phyloP scores from a whole-genome alignment of 1,140 invertebrate genomes.

The Leptinotarsa lineolata region DNA sequence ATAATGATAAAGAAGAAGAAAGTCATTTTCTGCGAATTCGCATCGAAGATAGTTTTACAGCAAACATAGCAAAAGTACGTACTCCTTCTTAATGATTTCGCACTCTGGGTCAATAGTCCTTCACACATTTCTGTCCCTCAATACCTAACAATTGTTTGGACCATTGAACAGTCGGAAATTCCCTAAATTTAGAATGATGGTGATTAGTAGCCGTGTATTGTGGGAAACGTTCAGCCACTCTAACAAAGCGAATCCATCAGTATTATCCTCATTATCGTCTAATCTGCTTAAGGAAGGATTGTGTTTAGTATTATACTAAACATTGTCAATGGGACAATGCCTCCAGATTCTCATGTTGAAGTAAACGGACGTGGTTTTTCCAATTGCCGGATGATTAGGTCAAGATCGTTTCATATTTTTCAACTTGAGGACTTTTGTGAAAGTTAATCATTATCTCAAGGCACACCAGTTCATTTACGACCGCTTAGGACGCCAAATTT shows the following conservation, averaged over 20 bases:
- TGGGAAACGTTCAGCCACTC: neutral
- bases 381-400: neutral
- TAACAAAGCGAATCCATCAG: neutral
- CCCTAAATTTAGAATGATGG: constrained; percentile 1
- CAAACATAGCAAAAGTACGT: too few species aligned
- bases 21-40: too few species aligned
- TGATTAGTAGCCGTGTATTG: neutral
- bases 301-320: constrained; percentile 3
- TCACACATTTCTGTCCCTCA: too few species aligned
- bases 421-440: too few species aligned
- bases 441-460: too few species aligned
- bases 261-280: constrained; percentile 3
- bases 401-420: too few species aligned
- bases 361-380: neutral
- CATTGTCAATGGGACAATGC: neutral
- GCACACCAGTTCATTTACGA: too few species aligned
- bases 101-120: too few species aligned
- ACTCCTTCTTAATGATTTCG: too few species aligned
- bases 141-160: neutral
- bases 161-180: neutral
- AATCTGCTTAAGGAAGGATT: neutral
- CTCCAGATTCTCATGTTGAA: neutral
- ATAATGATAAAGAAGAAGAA: too few species aligned
- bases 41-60: too few species aligned
- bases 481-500: too few species aligned